Evolutionary conservation across 2,797 vertebrate genomes (phyloP).

Genomic region (Melanotaenia boesemani): DNA sequence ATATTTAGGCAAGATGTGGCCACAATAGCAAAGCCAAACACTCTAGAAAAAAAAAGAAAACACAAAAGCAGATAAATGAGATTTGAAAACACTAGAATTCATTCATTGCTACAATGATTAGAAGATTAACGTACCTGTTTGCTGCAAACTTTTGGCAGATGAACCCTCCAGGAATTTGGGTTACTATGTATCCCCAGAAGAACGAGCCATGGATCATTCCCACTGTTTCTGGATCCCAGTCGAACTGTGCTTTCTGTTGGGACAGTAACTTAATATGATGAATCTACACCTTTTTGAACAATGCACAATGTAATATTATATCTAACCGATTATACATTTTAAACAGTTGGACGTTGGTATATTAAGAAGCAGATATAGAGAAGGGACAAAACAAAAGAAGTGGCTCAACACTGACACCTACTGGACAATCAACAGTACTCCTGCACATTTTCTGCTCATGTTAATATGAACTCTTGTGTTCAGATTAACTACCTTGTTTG

Average conservation of each 20-base stretch:
- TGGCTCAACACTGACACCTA: slow-evolving; percentile 24
- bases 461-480: too few relatives aligned
- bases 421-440: slow-evolving; percentile 16
- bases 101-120: too few relatives aligned
- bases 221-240: slow-evolving; percentile 94
- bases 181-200: slow-evolving; percentile 98
- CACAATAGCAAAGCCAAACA: slow-evolving; percentile 93
- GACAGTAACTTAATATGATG: background rate
- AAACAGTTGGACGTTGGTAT: background rate
- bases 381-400: background rate
- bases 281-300: background rate
- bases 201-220: slow-evolving; percentile 96
- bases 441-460: background rate
- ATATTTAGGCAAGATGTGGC: slow-evolving; percentile 92
- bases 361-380: background rate
- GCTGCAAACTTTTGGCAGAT: slow-evolving; percentile 95
- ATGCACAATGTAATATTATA: background rate
- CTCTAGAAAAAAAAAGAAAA: slow-evolving; percentile 74
- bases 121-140: slow-evolving; percentile 85
- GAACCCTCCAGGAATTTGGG: slow-evolving; percentile 95
- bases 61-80: background rate
- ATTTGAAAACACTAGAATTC: background rate
- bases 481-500: background rate
- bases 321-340: background rate
- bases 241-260: slow-evolving; percentile 89